Conservation (phyloP, 1,140 invertebrate genomes). For the Heliconius melpomene region DNA sequence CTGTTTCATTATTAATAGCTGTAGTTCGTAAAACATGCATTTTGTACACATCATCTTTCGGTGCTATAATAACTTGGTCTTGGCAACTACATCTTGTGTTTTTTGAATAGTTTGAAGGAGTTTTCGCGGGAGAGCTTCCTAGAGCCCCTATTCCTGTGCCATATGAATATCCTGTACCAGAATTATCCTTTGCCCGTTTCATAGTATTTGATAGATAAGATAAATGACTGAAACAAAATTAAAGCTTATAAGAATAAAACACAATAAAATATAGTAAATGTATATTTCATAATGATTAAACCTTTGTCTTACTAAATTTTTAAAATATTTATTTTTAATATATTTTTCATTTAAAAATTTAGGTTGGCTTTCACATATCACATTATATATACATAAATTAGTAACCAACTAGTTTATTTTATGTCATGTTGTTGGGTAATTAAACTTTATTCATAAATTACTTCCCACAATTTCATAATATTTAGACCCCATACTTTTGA, state of each 20-base stretch:
- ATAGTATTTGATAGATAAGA: slow-evolving; percentile 60
- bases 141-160: slow-evolving; percentile 60
- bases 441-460: background rate
- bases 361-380: background rate
- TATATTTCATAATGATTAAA: background rate
- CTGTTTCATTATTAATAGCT: slow-evolving; percentile 66
- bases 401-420: slow-evolving; percentile 26
- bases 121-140: slow-evolving; percentile 44
- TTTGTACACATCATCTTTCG: slow-evolving; percentile 56
- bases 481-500: too few relatives aligned
- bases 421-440: background rate
- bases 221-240: slow-evolving; percentile 54
- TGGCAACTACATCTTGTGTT: slow-evolving; percentile 55
- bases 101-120: slow-evolving; percentile 44
- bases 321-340: background rate
- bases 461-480: too few relatives aligned
- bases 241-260: background rate
- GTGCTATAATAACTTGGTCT: slow-evolving; percentile 53
- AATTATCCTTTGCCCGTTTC: slow-evolving; percentile 72
- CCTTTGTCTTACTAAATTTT: slow-evolving; percentile 1
- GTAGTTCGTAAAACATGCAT: slow-evolving; percentile 67
- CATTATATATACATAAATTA: background rate
- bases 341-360: slow-evolving; percentile 7
- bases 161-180: slow-evolving; percentile 72
- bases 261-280: too few relatives aligned